Conservation (phyloP, 1,140 invertebrate species). For the Drosophila repleta region DNA sequence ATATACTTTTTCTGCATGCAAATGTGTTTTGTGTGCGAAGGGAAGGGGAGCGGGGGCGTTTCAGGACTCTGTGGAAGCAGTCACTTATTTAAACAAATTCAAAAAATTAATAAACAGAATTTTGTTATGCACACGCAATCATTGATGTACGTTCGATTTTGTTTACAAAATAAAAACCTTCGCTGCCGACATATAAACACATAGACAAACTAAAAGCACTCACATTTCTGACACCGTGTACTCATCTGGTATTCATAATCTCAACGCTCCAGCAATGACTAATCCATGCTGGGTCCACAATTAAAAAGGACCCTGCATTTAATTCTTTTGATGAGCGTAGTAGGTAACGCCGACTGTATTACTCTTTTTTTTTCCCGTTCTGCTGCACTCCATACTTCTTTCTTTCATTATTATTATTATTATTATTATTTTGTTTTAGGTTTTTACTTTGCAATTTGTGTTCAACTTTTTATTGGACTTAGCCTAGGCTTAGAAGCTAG, state of each 20-base stretch:
- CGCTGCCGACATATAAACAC: slow-evolving; percentile 47
- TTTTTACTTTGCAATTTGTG: slow-evolving; percentile 68
- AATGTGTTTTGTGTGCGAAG: slow-evolving; percentile 52
- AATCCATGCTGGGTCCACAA: slow-evolving; percentile 55
- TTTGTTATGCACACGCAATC: slow-evolving; percentile 43
- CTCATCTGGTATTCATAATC: slow-evolving; percentile 65
- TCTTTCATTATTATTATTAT: slow-evolving; percentile 36
- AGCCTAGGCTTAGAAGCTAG: slow-evolving; percentile 76
- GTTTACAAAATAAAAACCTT: slow-evolving; percentile 52
- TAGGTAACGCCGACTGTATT: slow-evolving; percentile 73
- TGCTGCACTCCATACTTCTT: slow-evolving; percentile 55
- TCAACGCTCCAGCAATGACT: slow-evolving; percentile 76
- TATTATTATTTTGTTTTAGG: slow-evolving; percentile 47
- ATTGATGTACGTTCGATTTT: slow-evolving; percentile 25
- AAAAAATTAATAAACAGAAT: slow-evolving; percentile 56
- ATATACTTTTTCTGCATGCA: slow-evolving; percentile 57
- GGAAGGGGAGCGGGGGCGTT: slow-evolving; percentile 28
- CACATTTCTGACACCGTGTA: slow-evolving; percentile 53
- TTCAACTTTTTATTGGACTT: slow-evolving; percentile 81
- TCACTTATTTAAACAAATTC: slow-evolving; percentile 45
- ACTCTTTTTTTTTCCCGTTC: slow-evolving; percentile 22
- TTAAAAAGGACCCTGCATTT: slow-evolving; percentile 33
- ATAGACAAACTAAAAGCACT: slow-evolving; percentile 74
- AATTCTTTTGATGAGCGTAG: slow-evolving; percentile 69
- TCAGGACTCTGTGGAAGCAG: slow-evolving; percentile 20